Percentiles rank a stretch among this genome's conserved stretches.
These are phyloP conservation scores for Kryptolebias ocellatus DNA, from an alignment of 2,797 vertebrate genomes.

Conservation along the genomic window DNA sequence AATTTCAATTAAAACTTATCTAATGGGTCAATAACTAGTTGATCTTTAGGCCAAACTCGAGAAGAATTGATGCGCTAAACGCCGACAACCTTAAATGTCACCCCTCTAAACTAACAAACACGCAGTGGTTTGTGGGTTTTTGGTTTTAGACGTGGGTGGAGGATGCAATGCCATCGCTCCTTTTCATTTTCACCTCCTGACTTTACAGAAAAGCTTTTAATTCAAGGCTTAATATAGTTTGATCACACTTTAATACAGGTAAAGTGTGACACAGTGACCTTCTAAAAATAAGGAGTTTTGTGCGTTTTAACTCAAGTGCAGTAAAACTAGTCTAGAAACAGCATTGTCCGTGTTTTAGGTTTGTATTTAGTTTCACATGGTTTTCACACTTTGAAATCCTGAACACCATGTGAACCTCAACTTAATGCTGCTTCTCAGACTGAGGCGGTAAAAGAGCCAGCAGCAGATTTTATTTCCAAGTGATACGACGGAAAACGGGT, in stretches of 20 bases:
- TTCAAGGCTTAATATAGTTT: background rate
- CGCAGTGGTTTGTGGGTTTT: background rate
- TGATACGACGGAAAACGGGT: too few species aligned
- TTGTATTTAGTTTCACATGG: background rate
- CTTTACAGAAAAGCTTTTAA: background rate
- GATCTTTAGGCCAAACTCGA: background rate
- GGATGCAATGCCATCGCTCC: too few species aligned
- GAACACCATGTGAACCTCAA: background rate
- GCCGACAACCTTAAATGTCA: too few species aligned
- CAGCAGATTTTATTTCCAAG: background rate
- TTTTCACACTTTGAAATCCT: background rate
- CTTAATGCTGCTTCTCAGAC: constrained; percentile 5
- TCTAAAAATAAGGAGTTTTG: background rate
- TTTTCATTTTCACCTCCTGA: background rate
- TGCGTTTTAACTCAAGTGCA: background rate
- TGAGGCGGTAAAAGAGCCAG: constrained; percentile 23
- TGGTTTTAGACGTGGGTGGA: background rate
- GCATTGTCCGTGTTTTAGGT: background rate
- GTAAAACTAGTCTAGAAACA: background rate
- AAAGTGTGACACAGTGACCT: background rate
- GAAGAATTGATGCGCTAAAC: too few species aligned
- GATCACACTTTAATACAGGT: background rate
- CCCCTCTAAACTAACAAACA: background rate
- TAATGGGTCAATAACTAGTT: background rate
- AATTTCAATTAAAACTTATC: too few species aligned